phyloP scores from a whole-genome alignment of 2,888 invertebrate species.

The Andrena dorsata region DNA sequence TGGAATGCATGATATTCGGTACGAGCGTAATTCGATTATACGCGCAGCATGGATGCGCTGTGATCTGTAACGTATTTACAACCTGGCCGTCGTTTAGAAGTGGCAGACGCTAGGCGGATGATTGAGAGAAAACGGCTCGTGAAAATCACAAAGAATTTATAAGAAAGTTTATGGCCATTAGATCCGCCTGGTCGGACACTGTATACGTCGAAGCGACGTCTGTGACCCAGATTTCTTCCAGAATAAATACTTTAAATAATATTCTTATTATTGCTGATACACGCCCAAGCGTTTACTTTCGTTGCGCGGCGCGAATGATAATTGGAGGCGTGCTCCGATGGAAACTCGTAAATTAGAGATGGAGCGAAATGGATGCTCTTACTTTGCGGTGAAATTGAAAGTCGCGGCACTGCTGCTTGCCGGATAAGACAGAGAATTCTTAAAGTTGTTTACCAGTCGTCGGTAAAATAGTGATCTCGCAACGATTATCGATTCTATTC shows the following conservation, averaged over 20 bases:
- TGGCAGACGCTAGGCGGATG: conserved; percentile 41
- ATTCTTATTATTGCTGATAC: conserved; percentile 4
- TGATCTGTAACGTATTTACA: conserved; percentile 44
- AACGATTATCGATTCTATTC: too few relatives aligned
- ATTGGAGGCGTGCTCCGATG: background rate
- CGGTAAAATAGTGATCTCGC: conserved; percentile 31
- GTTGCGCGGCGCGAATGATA: background rate
- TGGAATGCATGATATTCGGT: conserved; percentile 28
- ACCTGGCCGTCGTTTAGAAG: conserved; percentile 25
- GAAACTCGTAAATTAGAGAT: background rate
- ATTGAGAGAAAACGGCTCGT: conserved; percentile 63
- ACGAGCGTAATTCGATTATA: conserved; percentile 9
- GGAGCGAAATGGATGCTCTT: background rate
- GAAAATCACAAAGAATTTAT: conserved; percentile 72
- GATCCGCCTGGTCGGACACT: conserved; percentile 73
- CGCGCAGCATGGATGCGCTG: conserved; percentile 38
- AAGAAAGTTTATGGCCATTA: conserved; percentile 77
- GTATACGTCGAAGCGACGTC: conserved; percentile 60
- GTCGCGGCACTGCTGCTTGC: background rate
- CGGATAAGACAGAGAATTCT: conserved; percentile 31
- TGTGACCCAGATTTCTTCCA: conserved; percentile 62
- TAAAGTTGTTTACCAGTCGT: background rate
- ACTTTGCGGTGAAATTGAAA: conserved; percentile 37
- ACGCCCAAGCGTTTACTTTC: conserved; percentile 20
- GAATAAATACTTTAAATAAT: conserved; percentile 21